Percentiles rank a stretch among this genome's conserved stretches.
Evolutionary conservation across 2,113 vertebrate genomes (phyloP).

Genomic region (Saccopteryx leptura): DNA sequence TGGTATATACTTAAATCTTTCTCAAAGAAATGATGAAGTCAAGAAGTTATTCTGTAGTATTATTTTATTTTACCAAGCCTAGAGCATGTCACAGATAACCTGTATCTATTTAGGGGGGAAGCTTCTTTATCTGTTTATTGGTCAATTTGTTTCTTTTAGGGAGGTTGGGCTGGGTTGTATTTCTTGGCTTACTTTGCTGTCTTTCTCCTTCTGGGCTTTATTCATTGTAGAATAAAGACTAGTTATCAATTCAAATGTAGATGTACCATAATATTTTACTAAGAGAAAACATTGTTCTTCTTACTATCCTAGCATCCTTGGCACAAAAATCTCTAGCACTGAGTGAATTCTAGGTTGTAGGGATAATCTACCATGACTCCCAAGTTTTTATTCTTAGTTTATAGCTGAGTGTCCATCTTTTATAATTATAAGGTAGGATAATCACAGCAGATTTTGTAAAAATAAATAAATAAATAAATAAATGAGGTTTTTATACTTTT

Average conservation of each 20-base stretch:
- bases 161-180: fast-evolving
- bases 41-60: conserved; percentile 28
- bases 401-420: not conserved
- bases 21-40: not conserved
- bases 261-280: not conserved
- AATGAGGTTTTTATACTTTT: not conserved
- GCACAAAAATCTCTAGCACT: not conserved
- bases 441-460: not conserved
- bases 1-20: not conserved
- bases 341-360: not conserved
- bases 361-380: not conserved
- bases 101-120: not conserved
- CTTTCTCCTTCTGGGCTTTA: conserved; percentile 13
- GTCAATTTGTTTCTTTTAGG: not conserved
- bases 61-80: not conserved
- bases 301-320: not conserved
- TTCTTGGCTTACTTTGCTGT: not conserved
- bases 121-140: not conserved
- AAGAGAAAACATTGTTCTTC: not conserved
- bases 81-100: not conserved
- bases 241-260: not conserved
- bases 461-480: not conserved
- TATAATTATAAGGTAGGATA: not conserved
- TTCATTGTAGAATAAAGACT: conserved; percentile 19
- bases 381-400: not conserved